Evolutionary conservation across 2,113 vertebrate species (phyloP), one percentile per base, ranked within the genome.

Genomic region (Prionailurus bengalensis): DNA sequence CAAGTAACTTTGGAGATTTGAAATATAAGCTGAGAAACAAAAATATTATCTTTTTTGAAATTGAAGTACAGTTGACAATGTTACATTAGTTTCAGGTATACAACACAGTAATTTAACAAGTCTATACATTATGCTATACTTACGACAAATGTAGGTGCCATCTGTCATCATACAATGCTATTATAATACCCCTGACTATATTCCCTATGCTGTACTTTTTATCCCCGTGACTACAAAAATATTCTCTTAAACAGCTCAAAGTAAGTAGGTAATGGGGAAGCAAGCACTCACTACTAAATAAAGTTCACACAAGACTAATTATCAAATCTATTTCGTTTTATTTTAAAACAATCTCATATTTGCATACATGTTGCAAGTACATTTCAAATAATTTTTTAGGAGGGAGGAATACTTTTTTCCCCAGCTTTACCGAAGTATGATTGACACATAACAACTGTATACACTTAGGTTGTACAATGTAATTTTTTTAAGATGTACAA

Each of bases 271-370:
- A 89, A 83, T 53, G 19, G 21, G 39, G 48, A 36, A 55, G 36
- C 36, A 36, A 55, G 36, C 36, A 45, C 13, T 68, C 33, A 78
- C 10, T 55, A 17, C 45, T 78, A n/a, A 76, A 53, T 65, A 76
- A 88, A 76, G 17, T 94, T 94, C 36, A 25, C 53, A 66, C 19
- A 68, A 71, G 55, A 79, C 29, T 83, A 61, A 93, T 45, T 86
- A 66, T 42, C n/a, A 5, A 68, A 86, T 45, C 33, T 81, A 63
- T 55, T 86, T 14, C 19, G 71, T 61, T 76, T 88, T 80, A 70
- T 73, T 89, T 51, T 94, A 23, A 94, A 91, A 71, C 13, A 58
- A 84, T 74, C 33, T 39, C 71, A 93, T 71, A 66, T n/a, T 42
- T 76, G 39, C 25, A 89, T 31, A 90, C 61, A 58, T 68, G 12